Base-by-base conservation (phyloP, 2,797 vertebrate species). In the Hipposideros larvatus region DNA sequence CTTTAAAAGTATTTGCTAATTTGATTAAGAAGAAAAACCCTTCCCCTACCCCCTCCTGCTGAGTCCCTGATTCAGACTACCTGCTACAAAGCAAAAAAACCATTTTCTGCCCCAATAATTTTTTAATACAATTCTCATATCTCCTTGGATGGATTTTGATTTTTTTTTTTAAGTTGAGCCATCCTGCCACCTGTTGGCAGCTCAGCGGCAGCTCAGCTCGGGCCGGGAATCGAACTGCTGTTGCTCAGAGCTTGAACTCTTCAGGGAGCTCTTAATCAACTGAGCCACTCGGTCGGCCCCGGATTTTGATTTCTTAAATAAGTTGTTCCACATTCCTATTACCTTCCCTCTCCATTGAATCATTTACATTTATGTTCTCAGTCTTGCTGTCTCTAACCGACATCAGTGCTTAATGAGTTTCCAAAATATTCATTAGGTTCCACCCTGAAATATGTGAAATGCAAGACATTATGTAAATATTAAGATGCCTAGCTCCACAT, bases 291-390 rank as follows among this genome's bases (percentile, higher is more conserved):
- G n/a, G n/a, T n/a, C n/a, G 37, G 37, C 37, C 37, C 37, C 37
- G 2, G 37, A 37, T 37, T 37, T 37, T 37, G 37, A 37, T 5
- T 46, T 28, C 71, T 46, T 55, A 6, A 13, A 7, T 31, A 34
- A 24, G 3, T 3, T 7, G 28, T 16, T 43, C 31, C 48, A 16
- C 0, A 0, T 10, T 31, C n/a, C 59, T 13, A 1, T 28, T 18
- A 5, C 63, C 34, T 10, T 9, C 73, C 19, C 4, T 65, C 18
- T 41, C 26, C 15, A 11, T 7, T 7, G 28, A 51, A 19, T 41
- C 14, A 7, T 14, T 28, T 9, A 34, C 37, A 63, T 46, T 43
- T 41, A 71, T 78, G 55, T 18, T 59, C 61, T n/a, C 57, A 16
- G 48, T 84, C 48, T 34, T 51, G 11, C 15, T 51, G 31, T 4